Percentiles rank a stretch among this genome's conserved stretches.
phyloP scores from a whole-genome alignment of 2,113 vertebrate genomes.

The Bothrops jararaca region DNA sequence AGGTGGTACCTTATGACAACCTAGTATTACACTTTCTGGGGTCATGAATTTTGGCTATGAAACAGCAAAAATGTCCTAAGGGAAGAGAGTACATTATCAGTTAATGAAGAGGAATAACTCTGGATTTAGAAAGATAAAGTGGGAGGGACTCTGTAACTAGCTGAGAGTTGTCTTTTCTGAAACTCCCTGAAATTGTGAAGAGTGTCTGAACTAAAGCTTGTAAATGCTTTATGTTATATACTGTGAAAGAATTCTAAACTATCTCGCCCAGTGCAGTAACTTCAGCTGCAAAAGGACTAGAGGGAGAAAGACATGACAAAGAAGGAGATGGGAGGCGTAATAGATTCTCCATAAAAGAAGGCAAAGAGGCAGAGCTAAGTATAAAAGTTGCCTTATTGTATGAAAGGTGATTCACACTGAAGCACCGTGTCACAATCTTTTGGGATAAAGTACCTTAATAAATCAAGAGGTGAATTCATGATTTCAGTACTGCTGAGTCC shows the following conservation, averaged over 20 bases:
- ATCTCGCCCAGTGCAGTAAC: background rate
- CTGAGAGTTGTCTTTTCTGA: background rate
- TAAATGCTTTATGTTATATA: background rate
- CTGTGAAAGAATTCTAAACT: background rate
- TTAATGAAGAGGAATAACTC: background rate
- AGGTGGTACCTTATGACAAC: background rate
- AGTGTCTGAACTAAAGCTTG: background rate
- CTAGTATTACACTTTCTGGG: background rate
- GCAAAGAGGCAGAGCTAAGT: background rate
- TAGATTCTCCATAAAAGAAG: background rate
- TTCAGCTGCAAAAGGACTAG: background rate
- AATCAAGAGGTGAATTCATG: background rate
- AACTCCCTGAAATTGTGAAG: background rate
- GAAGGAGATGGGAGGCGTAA: background rate
- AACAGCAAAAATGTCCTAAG: background rate
- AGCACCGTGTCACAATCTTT: background rate
- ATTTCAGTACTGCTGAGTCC: background rate
- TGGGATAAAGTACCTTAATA: background rate
- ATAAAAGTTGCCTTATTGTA: background rate
- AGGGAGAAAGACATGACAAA: background rate
- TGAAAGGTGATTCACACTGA: background rate
- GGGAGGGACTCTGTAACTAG: background rate
- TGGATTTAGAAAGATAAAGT: background rate
- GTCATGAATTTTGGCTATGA: background rate
- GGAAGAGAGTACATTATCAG: background rate